Conservation (phyloP, 2,888 invertebrate genomes). For the Atherix ibis region DNA sequence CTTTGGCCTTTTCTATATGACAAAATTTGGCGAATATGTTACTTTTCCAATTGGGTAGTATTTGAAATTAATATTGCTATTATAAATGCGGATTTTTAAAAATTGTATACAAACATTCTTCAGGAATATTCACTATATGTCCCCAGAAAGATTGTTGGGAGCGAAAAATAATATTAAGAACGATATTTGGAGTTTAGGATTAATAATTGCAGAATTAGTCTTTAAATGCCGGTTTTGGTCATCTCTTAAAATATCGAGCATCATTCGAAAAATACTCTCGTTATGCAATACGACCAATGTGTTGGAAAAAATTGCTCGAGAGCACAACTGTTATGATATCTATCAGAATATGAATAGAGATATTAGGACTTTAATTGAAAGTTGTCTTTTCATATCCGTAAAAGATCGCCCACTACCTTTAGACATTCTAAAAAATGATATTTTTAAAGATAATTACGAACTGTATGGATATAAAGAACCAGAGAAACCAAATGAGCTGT, state of each 20-base stretch:
- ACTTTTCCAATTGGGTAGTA: constrained; percentile 74
- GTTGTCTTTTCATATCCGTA: constrained; percentile 54
- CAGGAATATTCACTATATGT: constrained; percentile 60
- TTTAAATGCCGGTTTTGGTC: constrained; percentile 56
- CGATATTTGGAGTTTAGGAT: constrained; percentile 91
- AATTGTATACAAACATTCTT: constrained; percentile 16
- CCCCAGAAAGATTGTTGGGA: constrained; percentile 64
- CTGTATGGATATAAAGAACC: constrained; percentile 17
- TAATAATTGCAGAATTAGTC: constrained; percentile 67
- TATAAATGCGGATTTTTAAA: constrained; percentile 7
- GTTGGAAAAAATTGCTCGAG: constrained; percentile 59
- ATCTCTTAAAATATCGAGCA: constrained; percentile 53
- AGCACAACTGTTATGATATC: constrained; percentile 46
- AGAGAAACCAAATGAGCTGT: constrained; percentile 29
- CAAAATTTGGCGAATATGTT: constrained; percentile 69
- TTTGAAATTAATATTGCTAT: constrained; percentile 7
- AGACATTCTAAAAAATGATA: constrained; percentile 38
- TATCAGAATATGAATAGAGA: constrained; percentile 18
- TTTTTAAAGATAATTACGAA: constrained; percentile 36
- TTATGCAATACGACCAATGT: constrained; percentile 28
- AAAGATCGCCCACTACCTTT: constrained; percentile 42
- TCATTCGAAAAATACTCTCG: constrained; percentile 58
- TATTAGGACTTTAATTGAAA: constrained; percentile 43
- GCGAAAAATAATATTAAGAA: constrained; percentile 54
- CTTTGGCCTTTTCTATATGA: constrained; percentile 89